Evolutionary conservation across 2,113 vertebrate genomes (phyloP), one percentile per base, ranked within the genome.

Genomic region (Reinhardtius hippoglossoides): DNA sequence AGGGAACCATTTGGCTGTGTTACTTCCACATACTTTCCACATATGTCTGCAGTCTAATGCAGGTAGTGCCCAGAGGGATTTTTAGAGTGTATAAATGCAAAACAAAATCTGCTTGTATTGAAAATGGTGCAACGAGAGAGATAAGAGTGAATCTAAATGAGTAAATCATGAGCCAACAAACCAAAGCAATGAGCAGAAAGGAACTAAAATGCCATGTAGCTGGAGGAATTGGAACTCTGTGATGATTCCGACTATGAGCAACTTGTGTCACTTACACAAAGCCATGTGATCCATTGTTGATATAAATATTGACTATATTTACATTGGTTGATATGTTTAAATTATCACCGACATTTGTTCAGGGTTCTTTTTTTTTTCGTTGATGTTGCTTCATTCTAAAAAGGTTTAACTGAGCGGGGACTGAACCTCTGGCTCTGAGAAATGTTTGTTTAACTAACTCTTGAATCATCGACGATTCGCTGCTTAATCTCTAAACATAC

Each of bases 371-470:
- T 31, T 59, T 59, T 50, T 23, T 5, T 15, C 27, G 24, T 44
- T 63, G 3, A 16, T 15, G 5, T 14, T 0, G 23, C 23, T 4
- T 16, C 3, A 9, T 9, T 16, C 14, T 9, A 3, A 9, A 50
- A 44, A 44, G 14, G 31, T 55, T 58, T 10, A 40, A 31, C 64
- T 69, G 62, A 20, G 44, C 31, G 42, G 35, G 44, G 57, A 74
- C 64, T 18, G 16, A 37, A 52, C 67, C 65, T 60, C 37, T 67
- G 23, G 60, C 58, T 74, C 48, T 40, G 64, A 55, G 59, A 67
- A 68, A 81, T 67, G 73, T 87, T 83, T 87, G 58, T 57, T 73
- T 71, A 64, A 68, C 57, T 71, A 63, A 78, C 83, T 75, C 71
- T 76, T 79, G 27, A 67, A 74, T 67, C 67, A 71, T 70, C 54